These are phyloP conservation scores for Spinus olivaceus DNA, from an alignment of 2,797 vertebrate genomes.

Conservation along the genomic window DNA sequence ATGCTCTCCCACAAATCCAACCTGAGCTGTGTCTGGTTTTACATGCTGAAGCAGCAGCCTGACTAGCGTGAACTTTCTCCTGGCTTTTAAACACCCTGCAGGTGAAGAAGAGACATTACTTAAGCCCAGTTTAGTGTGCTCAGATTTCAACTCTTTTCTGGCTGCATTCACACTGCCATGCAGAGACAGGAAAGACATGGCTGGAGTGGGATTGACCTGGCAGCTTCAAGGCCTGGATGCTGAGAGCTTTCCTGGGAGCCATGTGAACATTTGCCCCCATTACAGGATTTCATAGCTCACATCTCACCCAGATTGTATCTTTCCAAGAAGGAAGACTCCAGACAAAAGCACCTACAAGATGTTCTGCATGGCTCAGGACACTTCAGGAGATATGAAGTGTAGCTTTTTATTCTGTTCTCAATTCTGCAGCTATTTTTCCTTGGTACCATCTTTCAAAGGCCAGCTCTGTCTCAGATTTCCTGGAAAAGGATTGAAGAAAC, in stretches of 20 bases:
- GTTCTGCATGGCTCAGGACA: neutral
- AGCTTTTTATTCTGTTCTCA: neutral
- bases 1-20: fast-evolving
- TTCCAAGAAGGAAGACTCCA: neutral
- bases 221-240: neutral
- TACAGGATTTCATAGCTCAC: neutral
- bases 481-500: neutral
- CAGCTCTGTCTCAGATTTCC: neutral
- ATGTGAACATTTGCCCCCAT: fast-evolving
- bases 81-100: neutral
- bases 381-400: neutral
- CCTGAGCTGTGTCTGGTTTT: neutral
- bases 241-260: neutral
- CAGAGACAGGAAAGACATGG: neutral
- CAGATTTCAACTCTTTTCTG: neutral
- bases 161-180: neutral
- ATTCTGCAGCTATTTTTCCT: neutral
- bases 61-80: neutral
- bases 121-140: neutral
- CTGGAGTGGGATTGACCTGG: neutral
- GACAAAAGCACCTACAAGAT: neutral
- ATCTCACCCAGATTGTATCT: neutral
- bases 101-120: neutral
- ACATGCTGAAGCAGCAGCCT: neutral
- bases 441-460: neutral